Conservation (phyloP, 2,888 invertebrate genomes). For the Phortica magna region DNA sequence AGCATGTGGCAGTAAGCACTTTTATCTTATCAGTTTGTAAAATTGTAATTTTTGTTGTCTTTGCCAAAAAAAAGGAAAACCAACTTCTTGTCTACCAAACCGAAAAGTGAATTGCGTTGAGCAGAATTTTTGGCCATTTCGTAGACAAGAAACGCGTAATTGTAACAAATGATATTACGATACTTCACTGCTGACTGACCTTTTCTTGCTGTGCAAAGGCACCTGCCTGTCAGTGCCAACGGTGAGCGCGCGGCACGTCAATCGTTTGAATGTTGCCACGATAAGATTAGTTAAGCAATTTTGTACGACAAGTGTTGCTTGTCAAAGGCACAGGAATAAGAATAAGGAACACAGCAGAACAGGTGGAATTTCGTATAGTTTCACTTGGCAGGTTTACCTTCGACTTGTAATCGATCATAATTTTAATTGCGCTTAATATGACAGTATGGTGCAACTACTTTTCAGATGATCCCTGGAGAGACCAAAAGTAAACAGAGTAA, state of each 20-base stretch:
- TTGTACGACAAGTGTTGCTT: conserved; percentile 18
- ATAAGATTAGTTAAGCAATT: conserved; percentile 33
- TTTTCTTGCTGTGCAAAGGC: not conserved
- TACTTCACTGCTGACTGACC: not conserved
- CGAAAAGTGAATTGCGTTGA: conserved; percentile 1
- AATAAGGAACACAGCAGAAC: not conserved
- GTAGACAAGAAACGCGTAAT: not conserved
- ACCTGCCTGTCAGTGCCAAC: conserved; percentile 21
- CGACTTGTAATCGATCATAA: conserved; percentile 58
- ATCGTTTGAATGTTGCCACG: conserved; percentile 3
- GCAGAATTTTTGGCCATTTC: not conserved
- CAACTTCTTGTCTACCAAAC: not conserved
- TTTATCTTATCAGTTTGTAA: conserved; percentile 18
- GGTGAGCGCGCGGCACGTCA: not conserved
- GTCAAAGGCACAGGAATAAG: not conserved
- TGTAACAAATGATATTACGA: conserved; percentile 29
- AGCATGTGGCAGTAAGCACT: conserved; percentile 19
- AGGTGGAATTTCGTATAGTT: conserved; percentile 9
- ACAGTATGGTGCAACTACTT: conserved; percentile 33
- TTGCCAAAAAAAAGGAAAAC: not conserved
- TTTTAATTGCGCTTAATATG: conserved; percentile 61
- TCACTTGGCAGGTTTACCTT: not conserved
- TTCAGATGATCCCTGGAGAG: not conserved
- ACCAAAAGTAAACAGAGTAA: not conserved
- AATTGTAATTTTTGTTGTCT: not conserved